Evolutionary conservation across 2,113 vertebrate genomes (phyloP).

Genomic region (Dromaius novaehollandiae): DNA sequence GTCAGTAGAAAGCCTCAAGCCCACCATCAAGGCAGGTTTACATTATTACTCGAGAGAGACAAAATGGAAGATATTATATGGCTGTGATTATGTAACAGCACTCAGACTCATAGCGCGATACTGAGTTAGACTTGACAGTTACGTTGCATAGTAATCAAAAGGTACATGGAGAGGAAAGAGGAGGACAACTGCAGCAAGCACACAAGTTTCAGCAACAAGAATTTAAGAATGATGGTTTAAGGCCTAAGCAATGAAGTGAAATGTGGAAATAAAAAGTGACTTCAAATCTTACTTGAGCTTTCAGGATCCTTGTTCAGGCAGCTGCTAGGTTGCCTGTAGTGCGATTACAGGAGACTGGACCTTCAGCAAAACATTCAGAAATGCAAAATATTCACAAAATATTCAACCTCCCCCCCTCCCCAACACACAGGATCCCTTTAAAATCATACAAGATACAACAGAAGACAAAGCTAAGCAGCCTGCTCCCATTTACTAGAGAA

Average conservation of each 20-base stretch:
- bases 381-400: neutral
- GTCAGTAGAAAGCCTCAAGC: neutral
- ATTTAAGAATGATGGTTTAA: too few relatives aligned
- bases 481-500: accelerated
- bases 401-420: neutral
- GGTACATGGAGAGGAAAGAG: neutral
- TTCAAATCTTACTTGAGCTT: neutral
- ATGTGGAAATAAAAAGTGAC: neutral
- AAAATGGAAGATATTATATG: too few relatives aligned
- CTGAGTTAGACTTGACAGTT: too few relatives aligned
- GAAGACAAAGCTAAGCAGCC: neutral
- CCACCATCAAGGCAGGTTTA: neutral
- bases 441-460: accelerated
- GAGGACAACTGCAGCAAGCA: neutral
- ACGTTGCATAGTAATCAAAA: neutral
- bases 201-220: neutral
- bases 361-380: neutral
- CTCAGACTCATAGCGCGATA: too few relatives aligned
- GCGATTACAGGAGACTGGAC: accelerated
- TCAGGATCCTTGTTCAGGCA: neutral
- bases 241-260: neutral
- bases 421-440: accelerated
- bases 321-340: accelerated
- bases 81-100: too few relatives aligned
- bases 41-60: neutral